These are phyloP conservation scores for Crambe crambe DNA, from an alignment of 37 sponge, comb jelly and placozoan genomes.

Conservation along the genomic window DNA sequence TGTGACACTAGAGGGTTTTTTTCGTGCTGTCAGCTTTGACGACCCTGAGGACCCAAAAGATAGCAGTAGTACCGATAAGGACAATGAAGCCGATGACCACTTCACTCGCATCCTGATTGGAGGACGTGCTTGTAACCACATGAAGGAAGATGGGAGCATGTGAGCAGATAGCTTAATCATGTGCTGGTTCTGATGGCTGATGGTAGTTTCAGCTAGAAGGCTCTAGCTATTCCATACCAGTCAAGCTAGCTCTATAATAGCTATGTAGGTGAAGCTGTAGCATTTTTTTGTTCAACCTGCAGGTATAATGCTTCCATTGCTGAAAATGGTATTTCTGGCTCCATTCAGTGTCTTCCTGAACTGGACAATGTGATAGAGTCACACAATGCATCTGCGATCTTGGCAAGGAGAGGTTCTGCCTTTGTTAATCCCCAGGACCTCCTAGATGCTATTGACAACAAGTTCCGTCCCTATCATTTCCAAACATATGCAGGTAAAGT, in stretches of 20 bases:
- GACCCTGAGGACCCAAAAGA: conserved; percentile 10
- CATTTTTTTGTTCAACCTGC: no score
- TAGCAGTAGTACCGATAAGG: background rate
- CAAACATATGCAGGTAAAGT: conserved; percentile 76
- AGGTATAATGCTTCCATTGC: background rate
- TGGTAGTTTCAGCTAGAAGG: no score
- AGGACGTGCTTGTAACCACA: conserved; percentile 27
- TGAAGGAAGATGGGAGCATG: conserved; percentile 6
- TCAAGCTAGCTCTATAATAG: no score
- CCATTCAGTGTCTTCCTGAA: background rate
- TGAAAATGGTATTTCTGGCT: background rate
- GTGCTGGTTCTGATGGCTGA: no score
- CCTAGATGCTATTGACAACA: conserved; percentile 47
- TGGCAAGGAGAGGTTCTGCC: background rate
- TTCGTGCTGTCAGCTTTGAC: background rate
- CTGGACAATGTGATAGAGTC: background rate
- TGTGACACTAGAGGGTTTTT: background rate
- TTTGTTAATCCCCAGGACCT: background rate
- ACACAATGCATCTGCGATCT: background rate
- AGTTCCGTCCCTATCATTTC: conserved; percentile 55
- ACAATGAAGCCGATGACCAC: conserved; percentile 1
- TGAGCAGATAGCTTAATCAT: no score
- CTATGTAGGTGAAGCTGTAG: no score
- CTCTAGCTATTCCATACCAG: no score
- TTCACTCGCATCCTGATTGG: conserved; percentile 31